Base-by-base conservation (phyloP, 1,140 invertebrate genomes). In the Drosophila seguyi region DNA sequence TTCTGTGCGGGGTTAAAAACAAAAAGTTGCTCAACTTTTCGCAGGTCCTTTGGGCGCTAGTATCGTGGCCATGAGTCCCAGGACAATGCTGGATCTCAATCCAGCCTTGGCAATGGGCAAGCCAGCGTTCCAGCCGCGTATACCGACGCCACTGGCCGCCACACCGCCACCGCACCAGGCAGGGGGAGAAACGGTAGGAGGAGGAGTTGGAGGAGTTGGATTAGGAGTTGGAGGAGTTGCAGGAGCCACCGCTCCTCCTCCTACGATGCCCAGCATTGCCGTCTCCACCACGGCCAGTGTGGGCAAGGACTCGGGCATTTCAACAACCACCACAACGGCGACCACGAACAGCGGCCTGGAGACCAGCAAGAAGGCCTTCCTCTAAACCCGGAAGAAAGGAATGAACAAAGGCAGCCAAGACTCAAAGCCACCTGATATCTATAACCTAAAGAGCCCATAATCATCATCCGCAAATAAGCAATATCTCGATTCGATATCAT, bases 61-160 rank as follows among this genome's bases (percentile, higher is more conserved):
- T 75, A 93, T 93, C 71, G 90, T 93, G 53, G 92, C 92, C 56
- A 93, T 93, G 91, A 92, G 91, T 87, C 92, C 92, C 34, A 81
- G 91, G 52, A 93, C 90, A 39, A 91, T 93, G 91, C 58, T 93
- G 53, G 91, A 92, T 60, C 48, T 93, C 41, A 92, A 93, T 92
- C 91, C 92, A 47, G 92, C 92, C 29, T 60, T 92, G 81, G 90
- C 91, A 38, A 91, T 93, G 87, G 79, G 87, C 60, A 93, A 93
- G 79, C 92, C 92, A 25, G 81, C 74, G 34, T 93, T 93, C 72
- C 90, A 93, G 79, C 91, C 92, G n/a, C 79, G 90, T 59, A 79
- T 92, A 47, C 84, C 92, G 65, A 82, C 92, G 36, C 91, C 88
- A 41, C 44, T 85, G 48, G 81, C 85, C 8, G 86, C 65, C 73